Evolutionary conservation across 2,797 vertebrate genomes (phyloP), one percentile per base, ranked within the genome.

Genomic region (Geotrypetes seraphini): DNA sequence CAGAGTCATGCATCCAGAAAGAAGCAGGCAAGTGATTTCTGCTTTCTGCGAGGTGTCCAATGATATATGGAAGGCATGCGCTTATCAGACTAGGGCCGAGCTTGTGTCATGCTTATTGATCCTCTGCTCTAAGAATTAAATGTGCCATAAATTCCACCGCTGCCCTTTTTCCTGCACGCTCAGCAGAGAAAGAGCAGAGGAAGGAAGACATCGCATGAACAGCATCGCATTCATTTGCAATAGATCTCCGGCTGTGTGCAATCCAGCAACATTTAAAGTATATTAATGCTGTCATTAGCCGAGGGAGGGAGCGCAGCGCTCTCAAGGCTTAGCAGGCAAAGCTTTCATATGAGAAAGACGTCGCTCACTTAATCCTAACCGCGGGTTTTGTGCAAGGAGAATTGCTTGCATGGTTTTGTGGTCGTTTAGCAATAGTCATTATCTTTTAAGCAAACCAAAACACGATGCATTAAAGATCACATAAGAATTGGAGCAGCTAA

Each of bases 51-150:
- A 43, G 33, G 39, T 57, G 35, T 22, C 32, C 33, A 44, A 27
- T 70, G 53, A 72, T 62, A 69, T 63, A 78, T 71, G 36, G 31
- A 33, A 52, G 28, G 56, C 57, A 65, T 48, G 28, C 25, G 7
- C 51, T 69, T 79, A 74, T 68, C 66, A 58, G 63, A 29, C 36
- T 56, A 63, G 48, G 53, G 57, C 46, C 61, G 53, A 59, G 39
- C 58, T 55, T 56, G 39, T 28, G 55, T 70, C 59, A 60, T 63
- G 60, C 64, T 57, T 74, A 75, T 78, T 2, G 51, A 81, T 75
- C 39, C 30, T 23, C 39, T 50, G 59, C 40, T 35, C 41, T 56
- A 33, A 52, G 45, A 71, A 76, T 67, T 63, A 69, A 77, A 34
- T 53, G 53, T 40, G 46, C 50, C 51, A 56, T 69, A 77, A 72